Evolutionary conservation across 1,140 invertebrate genomes (phyloP), one percentile per base, ranked within the genome.

Genomic region (Penaeus vannamei): DNA sequence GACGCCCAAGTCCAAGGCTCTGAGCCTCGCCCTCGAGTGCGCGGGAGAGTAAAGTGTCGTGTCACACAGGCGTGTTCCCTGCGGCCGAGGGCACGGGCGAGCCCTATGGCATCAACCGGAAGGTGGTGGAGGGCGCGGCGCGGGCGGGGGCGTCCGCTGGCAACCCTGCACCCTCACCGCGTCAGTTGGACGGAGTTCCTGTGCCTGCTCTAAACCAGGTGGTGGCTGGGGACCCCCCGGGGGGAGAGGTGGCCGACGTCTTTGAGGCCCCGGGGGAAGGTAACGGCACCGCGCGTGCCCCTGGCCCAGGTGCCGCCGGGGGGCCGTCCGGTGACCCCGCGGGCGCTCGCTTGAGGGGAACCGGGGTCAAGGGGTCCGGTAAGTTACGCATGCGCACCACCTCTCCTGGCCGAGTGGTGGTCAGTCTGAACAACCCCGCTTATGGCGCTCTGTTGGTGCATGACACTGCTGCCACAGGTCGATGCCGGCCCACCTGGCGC

Each of bases 31-130:
- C 32, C n/a, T 62, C 4, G 10, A 53, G 64, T 22, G 12, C n/a
- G 8, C 1, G 36, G 19, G 36, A 66, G n/a, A 72, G 62, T 87
- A 83, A 79, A 87, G 36, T 87, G 36, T 82, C 60, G 62, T 84
- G 82, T 77, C 81, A 59, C 83, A 62, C 87, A 89, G 87, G 87
- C 36, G 60, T 84, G 82, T 46, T 89, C n/a, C 87, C 87, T n/a
- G 36, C 66, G 60, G 87, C 87, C n/a, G 87, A 89, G 82, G 87
- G 87, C 4, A 89, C 53, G 19, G 87, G 87, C 26, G 82, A 89
- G n/a, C 87, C 87, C 69, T 89, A 89, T 46, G 87, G 87, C 20
- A 89, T 89, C 87, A 89, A 89, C 83, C 66, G 87, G 60, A 46
- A 89, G 81, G 82, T 89, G 87, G 87, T 89, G 82, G 87, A 84